These are phyloP conservation scores for Colinus virginianus DNA, from an alignment of 2,113 vertebrate genomes.

Conservation along the genomic window DNA sequence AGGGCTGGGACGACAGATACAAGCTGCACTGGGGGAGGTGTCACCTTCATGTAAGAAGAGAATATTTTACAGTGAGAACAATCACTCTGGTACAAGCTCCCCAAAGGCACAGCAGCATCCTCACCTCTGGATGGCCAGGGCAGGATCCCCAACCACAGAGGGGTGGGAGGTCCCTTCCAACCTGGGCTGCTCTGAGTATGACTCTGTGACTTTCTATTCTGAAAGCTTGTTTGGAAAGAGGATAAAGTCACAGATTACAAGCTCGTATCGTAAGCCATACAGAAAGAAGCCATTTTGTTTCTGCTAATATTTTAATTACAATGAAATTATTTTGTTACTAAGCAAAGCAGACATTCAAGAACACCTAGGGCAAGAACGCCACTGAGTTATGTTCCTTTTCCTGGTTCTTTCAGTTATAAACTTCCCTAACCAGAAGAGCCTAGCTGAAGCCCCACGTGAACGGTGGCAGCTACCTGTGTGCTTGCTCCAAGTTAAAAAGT, in stretches of 20 bases:
- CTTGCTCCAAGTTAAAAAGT: background rate
- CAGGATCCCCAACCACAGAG: background rate
- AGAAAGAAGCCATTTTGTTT: background rate
- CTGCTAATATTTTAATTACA: constrained; percentile 14
- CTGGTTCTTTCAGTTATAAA: background rate
- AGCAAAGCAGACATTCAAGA: constrained; percentile 30
- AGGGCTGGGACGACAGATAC: background rate
- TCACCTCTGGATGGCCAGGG: background rate
- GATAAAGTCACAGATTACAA: background rate
- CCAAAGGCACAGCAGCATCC: background rate
- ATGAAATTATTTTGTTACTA: background rate
- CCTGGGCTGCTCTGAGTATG: background rate
- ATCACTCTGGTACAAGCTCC: background rate
- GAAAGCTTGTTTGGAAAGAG: background rate
- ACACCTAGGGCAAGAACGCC: constrained; percentile 35
- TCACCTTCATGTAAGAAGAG: background rate
- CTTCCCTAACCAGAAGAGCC: background rate
- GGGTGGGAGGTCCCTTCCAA: background rate
- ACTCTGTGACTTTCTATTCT: background rate
- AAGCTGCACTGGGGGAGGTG: background rate
- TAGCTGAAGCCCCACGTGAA: background rate
- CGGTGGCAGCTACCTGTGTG: background rate
- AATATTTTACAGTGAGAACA: background rate
- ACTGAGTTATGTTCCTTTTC: background rate
- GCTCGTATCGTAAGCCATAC: background rate